Base-by-base conservation (phyloP, 2,113 vertebrate genomes). In the Scartelaos histophorus region DNA sequence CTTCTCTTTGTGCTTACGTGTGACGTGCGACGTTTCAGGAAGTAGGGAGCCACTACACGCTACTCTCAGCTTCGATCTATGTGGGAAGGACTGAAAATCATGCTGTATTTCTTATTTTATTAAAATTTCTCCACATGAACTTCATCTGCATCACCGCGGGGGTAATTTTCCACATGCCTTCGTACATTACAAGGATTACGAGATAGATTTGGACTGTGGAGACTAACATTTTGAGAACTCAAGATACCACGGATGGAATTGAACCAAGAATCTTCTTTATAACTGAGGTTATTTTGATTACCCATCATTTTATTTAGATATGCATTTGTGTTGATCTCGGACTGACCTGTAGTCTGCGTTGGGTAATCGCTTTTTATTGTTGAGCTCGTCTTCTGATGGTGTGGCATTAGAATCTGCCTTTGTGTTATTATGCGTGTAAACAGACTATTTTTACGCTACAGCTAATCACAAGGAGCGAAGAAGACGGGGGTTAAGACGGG, bases 21-120 rank as follows among this genome's bases (percentile, higher is more conserved):
- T 75, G 60, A 81, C 78, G 47, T 51, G 0, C 45, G 73, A 88
- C 86, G 83, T 85, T 53, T 29, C 25, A 49, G 90, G 87, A 90
- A 91, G 85, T 85, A 49, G 1, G 10, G 24, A 38, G 47, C n/a
- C 21, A 58, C 3, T 13, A 22, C 1, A 60, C n/a, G 45, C 38
- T 51, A 25, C n/a, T 56, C 5, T 53, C 47, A 15, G 54, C 3
- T 56, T 22, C 22, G 13, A 3, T 22, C 13, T 6, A 6, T 10
- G 35, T 43, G 7, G 10, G 29, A 38, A 65, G 13, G 4, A 7
- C 5, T 29, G 3, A 12, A 4, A 67, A 22, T 19, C 11, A 5
- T 12, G 5, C 5, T 13, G 11, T 47, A 6, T n/a, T 9, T 5
- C 3, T 12, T 12, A 0, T 0, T 13, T 70, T 75, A 24, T 0